Base-by-base conservation (phyloP, 2,113 vertebrate genomes). In the Myocastor coypus region DNA sequence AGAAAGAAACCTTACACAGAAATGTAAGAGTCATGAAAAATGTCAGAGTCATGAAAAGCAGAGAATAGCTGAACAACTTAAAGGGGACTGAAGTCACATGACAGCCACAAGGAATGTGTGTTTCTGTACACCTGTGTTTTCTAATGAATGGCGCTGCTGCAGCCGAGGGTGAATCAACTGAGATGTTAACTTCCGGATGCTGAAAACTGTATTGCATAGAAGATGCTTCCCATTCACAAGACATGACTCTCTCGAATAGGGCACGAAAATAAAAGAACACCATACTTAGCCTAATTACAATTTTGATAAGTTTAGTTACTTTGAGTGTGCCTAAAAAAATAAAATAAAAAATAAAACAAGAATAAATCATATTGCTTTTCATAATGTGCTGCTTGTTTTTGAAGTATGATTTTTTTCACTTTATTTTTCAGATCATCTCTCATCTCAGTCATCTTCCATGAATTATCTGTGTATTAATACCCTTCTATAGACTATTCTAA, bases 311-410 rank as follows among this genome's bases (percentile, higher is more conserved):
- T 55, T 55, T 55, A 66, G n/a, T 83, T 77, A 11, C 57, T 66
- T 32, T 26, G 40, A 42, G 24, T 34, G 20, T 13, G 61, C 46
- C 40, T n/a, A 66, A 52, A 30, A 84, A 85, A 52, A 30, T 63
- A 61, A 87, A 87, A 92, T n/a, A 40, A 75, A 66, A 68, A 78
- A 85, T 71, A 61, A 87, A 87, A 69, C 37, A 81, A 71, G 78
- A 85, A 87, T 12, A 40, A 17, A 13, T 5, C 52, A 12, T 26
- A 66, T 4, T 91, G 28, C 32, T 92, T 86, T 61, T 94, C 14
- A 77, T 61, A 92, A 24, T 8, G 13, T 73, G 28, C 3, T 37
- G 7, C 30, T 10, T 87, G 8, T 52, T 81, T 86, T 50, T 34
- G 7, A 91, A 77, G 46, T 28, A 71, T 11, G 9, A 0, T 55